A percentile compares a stretch with the other conserved stretches of the same genome.
phyloP scores from a whole-genome alignment of 2,797 vertebrate genomes.

The Chaenodraco wilsoni region DNA sequence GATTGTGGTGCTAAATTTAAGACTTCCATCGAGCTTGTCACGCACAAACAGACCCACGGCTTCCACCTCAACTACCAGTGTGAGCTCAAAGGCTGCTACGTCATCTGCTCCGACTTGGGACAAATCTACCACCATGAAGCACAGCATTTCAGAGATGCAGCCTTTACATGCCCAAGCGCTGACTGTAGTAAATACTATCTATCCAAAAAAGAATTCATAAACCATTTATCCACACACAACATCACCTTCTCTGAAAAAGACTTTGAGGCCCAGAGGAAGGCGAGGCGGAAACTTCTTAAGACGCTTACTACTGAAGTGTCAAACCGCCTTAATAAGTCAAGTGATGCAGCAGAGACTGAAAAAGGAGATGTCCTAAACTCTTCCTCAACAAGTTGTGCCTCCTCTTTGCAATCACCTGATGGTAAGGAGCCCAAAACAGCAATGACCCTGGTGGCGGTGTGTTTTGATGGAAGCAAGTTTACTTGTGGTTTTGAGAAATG shows the following conservation, averaged over 20 bases:
- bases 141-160: slow-evolving; percentile 96
- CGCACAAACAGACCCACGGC: slow-evolving; percentile 94
- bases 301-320: slow-evolving; percentile 41
- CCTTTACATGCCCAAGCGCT: slow-evolving; percentile 89
- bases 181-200: slow-evolving; percentile 95
- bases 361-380: slow-evolving; percentile 53
- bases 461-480: slow-evolving; percentile 91
- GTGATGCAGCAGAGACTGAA: slow-evolving; percentile 30
- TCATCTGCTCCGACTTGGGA: slow-evolving; percentile 93
- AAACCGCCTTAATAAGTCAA: slow-evolving; percentile 25
- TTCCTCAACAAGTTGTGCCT: slow-evolving; percentile 50
- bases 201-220: slow-evolving; percentile 92
- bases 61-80: slow-evolving; percentile 92
- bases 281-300: slow-evolving; percentile 73
- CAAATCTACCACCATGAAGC: slow-evolving; percentile 98
- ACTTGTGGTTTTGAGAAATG: slow-evolving; percentile 93
- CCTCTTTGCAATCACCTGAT: slow-evolving; percentile 48
- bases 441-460: slow-evolving; percentile 85
- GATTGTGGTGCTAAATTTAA: slow-evolving; percentile 90
- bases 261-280: slow-evolving; percentile 83
- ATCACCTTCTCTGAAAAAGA: slow-evolving; percentile 84
- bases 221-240: slow-evolving; percentile 91
- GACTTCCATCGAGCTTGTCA: slow-evolving; percentile 90
- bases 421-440: slow-evolving; percentile 69
- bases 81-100: slow-evolving; percentile 92